phyloP scores from a whole-genome alignment of 2,113 vertebrate genomes.

The Chamaea fasciata region DNA sequence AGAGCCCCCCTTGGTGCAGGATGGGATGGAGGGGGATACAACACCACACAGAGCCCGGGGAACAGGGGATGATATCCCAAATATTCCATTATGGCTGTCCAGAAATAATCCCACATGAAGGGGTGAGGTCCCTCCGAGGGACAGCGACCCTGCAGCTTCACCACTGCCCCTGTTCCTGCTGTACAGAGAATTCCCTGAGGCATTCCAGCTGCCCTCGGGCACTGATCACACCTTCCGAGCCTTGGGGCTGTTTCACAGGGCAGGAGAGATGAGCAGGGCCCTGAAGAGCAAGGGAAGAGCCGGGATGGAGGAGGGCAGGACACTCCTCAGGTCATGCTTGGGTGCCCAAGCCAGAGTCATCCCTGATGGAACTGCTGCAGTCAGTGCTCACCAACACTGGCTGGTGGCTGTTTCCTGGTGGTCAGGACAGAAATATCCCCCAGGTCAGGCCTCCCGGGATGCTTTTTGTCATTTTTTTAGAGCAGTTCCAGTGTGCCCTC shows the following conservation, averaged over 20 bases:
- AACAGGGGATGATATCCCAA: not conserved
- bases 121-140: not conserved
- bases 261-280: accelerated
- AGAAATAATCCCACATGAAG: accelerated
- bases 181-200: not conserved
- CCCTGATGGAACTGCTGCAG: not conserved
- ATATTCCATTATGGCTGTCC: not conserved
- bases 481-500: not conserved
- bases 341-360: not conserved
- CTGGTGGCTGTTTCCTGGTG: not conserved
- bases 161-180: not conserved
- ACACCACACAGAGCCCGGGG: not conserved
- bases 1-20: not conserved
- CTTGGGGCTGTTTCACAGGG: not conserved
- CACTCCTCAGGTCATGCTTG: not conserved
- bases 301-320: not conserved
- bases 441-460: not conserved
- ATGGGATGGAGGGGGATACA: not conserved
- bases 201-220: not conserved
- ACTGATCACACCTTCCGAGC: not conserved
- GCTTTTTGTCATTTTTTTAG: not conserved
- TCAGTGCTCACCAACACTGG: not conserved
- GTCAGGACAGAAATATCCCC: not conserved
- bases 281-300: not conserved
- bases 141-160: not conserved